These are phyloP conservation scores for Artemisiospiza belli DNA, from an alignment of 2,113 vertebrate species.

Conservation along the genomic window DNA sequence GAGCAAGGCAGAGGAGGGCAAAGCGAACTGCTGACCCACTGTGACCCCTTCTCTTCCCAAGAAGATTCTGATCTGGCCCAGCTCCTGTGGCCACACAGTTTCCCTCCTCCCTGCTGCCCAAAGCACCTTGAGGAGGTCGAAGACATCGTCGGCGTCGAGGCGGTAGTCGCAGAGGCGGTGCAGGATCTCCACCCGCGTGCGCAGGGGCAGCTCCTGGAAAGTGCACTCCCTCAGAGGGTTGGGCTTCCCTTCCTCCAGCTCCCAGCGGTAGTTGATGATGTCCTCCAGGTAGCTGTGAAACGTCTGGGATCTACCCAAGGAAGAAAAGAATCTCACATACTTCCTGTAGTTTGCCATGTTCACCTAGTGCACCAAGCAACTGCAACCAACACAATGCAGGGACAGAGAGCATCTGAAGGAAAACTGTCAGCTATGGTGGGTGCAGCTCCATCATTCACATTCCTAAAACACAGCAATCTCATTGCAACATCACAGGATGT, in stretches of 20 bases:
- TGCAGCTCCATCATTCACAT: neutral
- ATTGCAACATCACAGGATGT: neutral
- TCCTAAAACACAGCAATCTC: neutral
- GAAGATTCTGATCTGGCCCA: neutral
- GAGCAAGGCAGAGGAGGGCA: neutral
- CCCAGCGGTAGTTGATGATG: conserved; percentile 98
- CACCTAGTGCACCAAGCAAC: neutral
- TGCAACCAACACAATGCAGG: neutral
- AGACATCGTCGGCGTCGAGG: conserved; percentile 95
- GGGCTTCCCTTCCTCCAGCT: conserved; percentile 95
- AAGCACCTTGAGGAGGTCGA: conserved; percentile 94
- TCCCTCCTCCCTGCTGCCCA: neutral
- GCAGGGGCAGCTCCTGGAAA: conserved; percentile 87
- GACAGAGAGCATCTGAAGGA: neutral
- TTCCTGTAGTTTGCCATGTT: neutral
- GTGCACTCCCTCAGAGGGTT: conserved; percentile 87
- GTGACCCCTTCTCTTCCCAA: neutral
- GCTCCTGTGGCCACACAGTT: neutral
- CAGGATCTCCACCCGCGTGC: conserved; percentile 90
- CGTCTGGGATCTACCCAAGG: conserved; percentile 81
- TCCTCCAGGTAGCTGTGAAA: conserved; percentile 95
- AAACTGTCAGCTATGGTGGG: neutral
- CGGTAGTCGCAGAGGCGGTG: conserved; percentile 97
- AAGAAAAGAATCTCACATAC: neutral
- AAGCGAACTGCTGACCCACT: neutral